phyloP scores from a whole-genome alignment of 1,140 invertebrate genomes.

The Eurosta solidaginis region DNA sequence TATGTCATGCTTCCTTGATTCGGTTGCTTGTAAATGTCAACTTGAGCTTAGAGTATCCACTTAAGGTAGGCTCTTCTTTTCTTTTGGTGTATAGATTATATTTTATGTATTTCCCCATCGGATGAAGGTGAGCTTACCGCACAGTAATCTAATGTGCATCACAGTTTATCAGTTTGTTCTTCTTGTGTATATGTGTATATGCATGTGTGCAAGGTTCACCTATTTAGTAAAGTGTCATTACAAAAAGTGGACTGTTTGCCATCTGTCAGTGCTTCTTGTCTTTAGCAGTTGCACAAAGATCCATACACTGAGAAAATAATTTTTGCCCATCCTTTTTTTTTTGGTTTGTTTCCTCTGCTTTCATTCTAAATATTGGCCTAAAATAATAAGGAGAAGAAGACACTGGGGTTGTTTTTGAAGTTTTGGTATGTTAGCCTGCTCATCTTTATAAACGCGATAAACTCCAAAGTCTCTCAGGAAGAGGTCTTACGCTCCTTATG shows the following conservation, averaged over 20 bases:
- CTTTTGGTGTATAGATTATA: background rate
- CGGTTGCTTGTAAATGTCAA: background rate
- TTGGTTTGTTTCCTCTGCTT: background rate
- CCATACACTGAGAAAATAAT: background rate
- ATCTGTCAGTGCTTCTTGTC: background rate
- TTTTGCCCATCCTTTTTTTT: background rate
- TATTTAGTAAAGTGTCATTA: slow-evolving; percentile 52
- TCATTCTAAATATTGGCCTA: too few relatives aligned
- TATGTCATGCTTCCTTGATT: background rate
- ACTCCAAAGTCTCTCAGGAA: too few relatives aligned
- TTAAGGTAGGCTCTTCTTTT: slow-evolving; percentile 8
- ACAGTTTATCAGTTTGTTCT: background rate
- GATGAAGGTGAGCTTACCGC: background rate
- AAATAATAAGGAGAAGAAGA: too few relatives aligned
- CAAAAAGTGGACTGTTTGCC: slow-evolving; percentile 57
- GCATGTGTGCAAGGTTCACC: background rate
- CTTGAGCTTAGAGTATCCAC: slow-evolving; percentile 14
- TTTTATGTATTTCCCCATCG: background rate
- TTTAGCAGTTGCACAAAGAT: background rate
- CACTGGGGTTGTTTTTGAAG: too few relatives aligned
- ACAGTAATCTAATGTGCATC: background rate
- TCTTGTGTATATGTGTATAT: background rate
- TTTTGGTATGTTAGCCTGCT: too few relatives aligned
- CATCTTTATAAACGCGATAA: too few relatives aligned
- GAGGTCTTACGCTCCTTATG: too few relatives aligned